A percentile compares a stretch with the other conserved stretches of the same genome.
These are phyloP conservation scores for Pollachius pollachius DNA, from an alignment of 2,113 vertebrate species.

Conservation along the genomic window DNA sequence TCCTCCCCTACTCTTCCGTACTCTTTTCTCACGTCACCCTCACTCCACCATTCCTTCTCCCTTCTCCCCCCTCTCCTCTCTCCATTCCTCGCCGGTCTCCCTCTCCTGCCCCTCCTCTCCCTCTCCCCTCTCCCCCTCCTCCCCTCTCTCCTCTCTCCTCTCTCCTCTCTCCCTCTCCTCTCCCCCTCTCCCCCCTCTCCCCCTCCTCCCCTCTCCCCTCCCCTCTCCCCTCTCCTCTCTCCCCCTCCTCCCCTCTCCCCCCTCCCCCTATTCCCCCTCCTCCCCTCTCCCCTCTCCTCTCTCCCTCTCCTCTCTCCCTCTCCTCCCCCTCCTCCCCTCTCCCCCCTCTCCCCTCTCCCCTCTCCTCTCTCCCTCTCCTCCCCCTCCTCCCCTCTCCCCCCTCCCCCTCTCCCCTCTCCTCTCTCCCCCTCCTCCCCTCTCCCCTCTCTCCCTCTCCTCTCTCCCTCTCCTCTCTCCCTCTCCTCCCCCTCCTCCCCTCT, in stretches of 20 bases:
- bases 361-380: background rate
- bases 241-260: conserved; percentile 5
- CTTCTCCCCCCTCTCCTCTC: background rate
- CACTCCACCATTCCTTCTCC: background rate
- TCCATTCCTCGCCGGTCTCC: background rate
- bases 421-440: background rate
- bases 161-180: background rate
- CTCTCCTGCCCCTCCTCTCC: background rate
- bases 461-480: background rate
- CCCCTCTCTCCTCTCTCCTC: background rate
- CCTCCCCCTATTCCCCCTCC: no score
- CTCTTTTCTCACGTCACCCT: background rate
- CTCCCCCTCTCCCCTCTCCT: conserved; percentile 5
- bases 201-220: background rate
- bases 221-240: no score
- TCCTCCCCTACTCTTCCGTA: background rate
- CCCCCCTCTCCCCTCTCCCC: conserved; percentile 9
- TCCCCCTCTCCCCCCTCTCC: background rate
- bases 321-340: conserved; percentile 11
- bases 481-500: background rate
- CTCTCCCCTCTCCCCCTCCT: background rate
- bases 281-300: no score
- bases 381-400: conserved; percentile 6
- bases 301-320: background rate
- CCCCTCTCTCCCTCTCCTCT: background rate